Conservation (phyloP, 2,888 invertebrate species). For the Sinodicranocentrus sp. region DNA sequence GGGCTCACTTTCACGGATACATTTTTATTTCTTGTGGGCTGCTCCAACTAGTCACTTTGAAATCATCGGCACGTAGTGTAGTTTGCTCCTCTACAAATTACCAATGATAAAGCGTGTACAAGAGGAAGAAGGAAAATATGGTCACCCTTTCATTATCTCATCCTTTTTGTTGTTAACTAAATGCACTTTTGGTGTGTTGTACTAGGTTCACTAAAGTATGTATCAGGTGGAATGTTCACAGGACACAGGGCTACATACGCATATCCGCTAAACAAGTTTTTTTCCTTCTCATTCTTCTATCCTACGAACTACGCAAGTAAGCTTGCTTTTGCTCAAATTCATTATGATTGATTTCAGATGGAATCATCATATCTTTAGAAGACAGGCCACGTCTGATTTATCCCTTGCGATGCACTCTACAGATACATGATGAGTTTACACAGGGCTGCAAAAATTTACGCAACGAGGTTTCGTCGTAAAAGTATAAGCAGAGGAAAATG, state of each 20-base stretch:
- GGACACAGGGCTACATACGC: background rate
- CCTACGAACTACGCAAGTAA: no score
- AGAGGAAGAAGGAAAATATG: background rate
- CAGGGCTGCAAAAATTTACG: constrained; percentile 14
- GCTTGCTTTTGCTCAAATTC: constrained; percentile 3
- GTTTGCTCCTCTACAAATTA: background rate
- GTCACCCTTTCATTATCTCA: background rate
- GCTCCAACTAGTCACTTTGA: no score
- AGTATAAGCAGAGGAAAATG: constrained; percentile 25
- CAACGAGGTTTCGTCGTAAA: background rate
- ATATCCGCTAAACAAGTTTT: constrained; percentile 27
- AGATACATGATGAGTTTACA: constrained; percentile 28
- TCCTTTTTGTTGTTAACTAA: no score
- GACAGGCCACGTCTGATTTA: constrained; percentile 28
- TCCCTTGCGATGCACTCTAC: constrained; percentile 8
- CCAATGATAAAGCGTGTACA: background rate
- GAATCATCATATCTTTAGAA: constrained; percentile 16
- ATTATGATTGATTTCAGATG: constrained; percentile 44
- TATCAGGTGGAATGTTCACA: constrained; percentile 5
- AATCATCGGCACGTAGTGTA: no score
- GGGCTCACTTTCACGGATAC: no score
- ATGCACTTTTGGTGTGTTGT: background rate
- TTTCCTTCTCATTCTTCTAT: background rate
- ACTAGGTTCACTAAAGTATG: background rate
- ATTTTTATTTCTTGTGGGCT: no score